Base-by-base conservation (phyloP, 1,140 invertebrate species). In the Grapholita molesta region DNA sequence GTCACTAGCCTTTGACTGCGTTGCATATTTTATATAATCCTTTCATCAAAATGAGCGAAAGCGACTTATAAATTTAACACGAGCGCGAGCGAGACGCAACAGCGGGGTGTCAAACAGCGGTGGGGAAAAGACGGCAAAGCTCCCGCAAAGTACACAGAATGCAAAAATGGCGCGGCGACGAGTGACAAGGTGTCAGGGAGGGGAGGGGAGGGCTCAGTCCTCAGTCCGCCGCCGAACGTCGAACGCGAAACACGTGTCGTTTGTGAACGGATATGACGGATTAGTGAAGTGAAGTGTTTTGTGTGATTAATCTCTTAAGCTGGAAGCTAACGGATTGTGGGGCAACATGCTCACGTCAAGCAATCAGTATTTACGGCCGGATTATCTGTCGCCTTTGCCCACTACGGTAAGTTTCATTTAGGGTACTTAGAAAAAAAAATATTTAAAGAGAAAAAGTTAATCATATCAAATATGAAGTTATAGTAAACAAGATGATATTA, bases 301-400 rank as follows among this genome's bases (percentile, higher is more conserved):
- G 79, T 82, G 86, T 83, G 78, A 73, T 74, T 68, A 67, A 75
- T 72, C 55, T 75, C 79, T 77, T 85, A 88, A 86, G 78, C 88
- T 90, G 86, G 89, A 88, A 83, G 86, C 89, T 85, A 85, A 81
- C 71, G 75, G 82, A 74, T 72, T 89, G 84, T 90, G 89, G 88
- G 86, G 85, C 89, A 90, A 85, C 71, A 97, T 97, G 96, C 94
- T 97, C 93, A 96, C 96, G 83, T 96, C 95, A 80, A 95, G 94
- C 84, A 97, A 96, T 92, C 97, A 98, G 93, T 98, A 98, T 92
- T 93, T 98, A 84, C 94, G 96, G 92, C 97, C 97, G 94, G 97
- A 98, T 93, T 98, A 98, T 90, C 94, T 98, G 85, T 96, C 96
- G 80, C 96, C 97, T 76, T 92, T 97, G 74, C 96, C 97, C 69